Conservation (phyloP, 2,797 vertebrate genomes). For the Okamejei kenojei region DNA sequence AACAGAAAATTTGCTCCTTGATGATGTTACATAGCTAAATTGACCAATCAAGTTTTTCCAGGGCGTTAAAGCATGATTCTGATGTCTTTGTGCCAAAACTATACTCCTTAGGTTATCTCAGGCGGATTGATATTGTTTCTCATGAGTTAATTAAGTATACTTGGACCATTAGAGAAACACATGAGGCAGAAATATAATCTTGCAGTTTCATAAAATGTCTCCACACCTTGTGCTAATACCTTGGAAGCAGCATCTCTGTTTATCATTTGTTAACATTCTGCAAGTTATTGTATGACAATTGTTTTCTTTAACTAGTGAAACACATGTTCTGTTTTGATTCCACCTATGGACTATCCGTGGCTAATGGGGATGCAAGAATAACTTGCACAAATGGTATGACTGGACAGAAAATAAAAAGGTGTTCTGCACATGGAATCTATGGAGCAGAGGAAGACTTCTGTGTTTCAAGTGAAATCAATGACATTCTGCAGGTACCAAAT, state of each 20-base stretch:
- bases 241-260: background rate
- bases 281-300: background rate
- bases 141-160: background rate
- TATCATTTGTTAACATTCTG: background rate
- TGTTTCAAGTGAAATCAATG: background rate
- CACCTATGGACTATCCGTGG: background rate
- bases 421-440: background rate
- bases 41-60: background rate
- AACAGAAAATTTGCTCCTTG: background rate
- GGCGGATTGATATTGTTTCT: background rate
- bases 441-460: background rate
- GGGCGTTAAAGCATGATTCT: no score
- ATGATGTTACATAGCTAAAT: background rate
- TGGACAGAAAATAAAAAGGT: background rate
- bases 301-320: background rate
- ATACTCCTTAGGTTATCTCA: background rate
- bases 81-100: background rate
- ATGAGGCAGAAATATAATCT: background rate
- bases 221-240: background rate
- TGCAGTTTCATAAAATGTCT: background rate
- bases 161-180: background rate
- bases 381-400: background rate
- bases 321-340: rapidly evolving
- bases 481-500: background rate
- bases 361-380: background rate